Percentiles rank a stretch among this genome's conserved stretches.
phyloP scores from a whole-genome alignment of 1,140 invertebrate species.

The Drosophila albomicans region DNA sequence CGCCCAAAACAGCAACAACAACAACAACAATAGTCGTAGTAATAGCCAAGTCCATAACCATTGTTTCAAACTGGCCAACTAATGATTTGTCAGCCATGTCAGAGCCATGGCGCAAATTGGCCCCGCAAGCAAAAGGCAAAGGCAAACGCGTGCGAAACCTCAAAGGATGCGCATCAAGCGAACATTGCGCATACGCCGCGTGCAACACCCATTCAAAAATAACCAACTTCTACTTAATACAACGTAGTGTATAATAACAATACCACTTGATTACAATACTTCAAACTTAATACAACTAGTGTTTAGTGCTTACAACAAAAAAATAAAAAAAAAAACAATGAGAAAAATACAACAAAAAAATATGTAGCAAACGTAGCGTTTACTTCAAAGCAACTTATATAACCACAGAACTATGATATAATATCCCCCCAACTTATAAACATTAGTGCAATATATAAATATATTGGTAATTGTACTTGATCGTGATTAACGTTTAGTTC shows the following conservation, averaged over 20 bases:
- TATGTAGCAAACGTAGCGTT: slow-evolving; percentile 25
- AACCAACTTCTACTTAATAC: neutral
- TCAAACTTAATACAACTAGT: slow-evolving; percentile 24
- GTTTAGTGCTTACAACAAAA: slow-evolving; percentile 30
- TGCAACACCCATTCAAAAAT: neutral
- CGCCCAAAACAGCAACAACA: slow-evolving; percentile 20
- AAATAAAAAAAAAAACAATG: neutral
- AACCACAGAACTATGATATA: slow-evolving; percentile 35
- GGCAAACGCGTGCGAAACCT: slow-evolving; percentile 62
- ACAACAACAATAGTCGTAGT: slow-evolving; percentile 20
- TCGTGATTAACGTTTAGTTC: slow-evolving; percentile 8
- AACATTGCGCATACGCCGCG: slow-evolving; percentile 47
- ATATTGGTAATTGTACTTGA: neutral
- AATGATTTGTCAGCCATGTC: slow-evolving; percentile 55
- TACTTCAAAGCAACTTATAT: slow-evolving; percentile 42
- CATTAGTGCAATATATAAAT: slow-evolving; percentile 36
- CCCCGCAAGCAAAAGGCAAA: slow-evolving; percentile 24
- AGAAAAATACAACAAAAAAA: slow-evolving; percentile 16
- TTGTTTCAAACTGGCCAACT: slow-evolving; percentile 65
- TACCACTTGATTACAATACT: neutral
- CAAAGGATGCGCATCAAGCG: slow-evolving; percentile 67
- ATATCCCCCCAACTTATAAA: slow-evolving; percentile 31
- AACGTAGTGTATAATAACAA: slow-evolving; percentile 10
- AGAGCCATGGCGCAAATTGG: slow-evolving; percentile 46
- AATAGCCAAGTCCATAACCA: slow-evolving; percentile 20